Percentiles rank a stretch among this genome's conserved stretches.
Evolutionary conservation across 1,140 invertebrate species (phyloP).

Genomic region (Eciton burchellii): DNA sequence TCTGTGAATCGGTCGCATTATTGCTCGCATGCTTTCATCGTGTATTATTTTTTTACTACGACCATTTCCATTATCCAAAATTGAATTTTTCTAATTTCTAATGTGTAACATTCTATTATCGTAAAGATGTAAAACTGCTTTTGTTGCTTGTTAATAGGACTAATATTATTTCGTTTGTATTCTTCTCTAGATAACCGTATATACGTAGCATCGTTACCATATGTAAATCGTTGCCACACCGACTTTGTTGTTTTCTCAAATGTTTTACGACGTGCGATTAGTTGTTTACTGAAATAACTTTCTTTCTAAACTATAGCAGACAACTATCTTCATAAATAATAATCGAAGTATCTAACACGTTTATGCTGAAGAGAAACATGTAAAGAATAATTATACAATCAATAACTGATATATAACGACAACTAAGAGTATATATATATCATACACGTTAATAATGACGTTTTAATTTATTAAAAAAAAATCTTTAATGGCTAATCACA

Average conservation of each 20-base stretch:
- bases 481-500: neutral
- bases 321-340: constrained; percentile 42
- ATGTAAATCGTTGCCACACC: neutral
- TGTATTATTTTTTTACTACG: neutral
- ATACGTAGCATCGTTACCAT: constrained; percentile 15
- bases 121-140: constrained; percentile 3
- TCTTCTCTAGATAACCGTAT: constrained; percentile 10
- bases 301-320: constrained; percentile 15
- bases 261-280: constrained; percentile 17
- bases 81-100: neutral
- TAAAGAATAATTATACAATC: constrained; percentile 45
- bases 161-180: constrained; percentile 15
- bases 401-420: constrained; percentile 55
- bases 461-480: constrained; percentile 17
- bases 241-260: constrained; percentile 27
- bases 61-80: neutral
- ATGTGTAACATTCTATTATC: constrained; percentile 7
- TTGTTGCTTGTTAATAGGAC: constrained; percentile 25
- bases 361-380: constrained; percentile 33
- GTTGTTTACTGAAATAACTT: constrained; percentile 5
- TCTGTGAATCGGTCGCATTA: constrained; percentile 10
- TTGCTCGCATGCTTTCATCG: constrained; percentile 25
- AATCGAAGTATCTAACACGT: constrained; percentile 30
- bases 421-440: constrained; percentile 32
- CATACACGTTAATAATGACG: neutral